Evolutionary conservation across 2,113 vertebrate genomes (phyloP).

Genomic region (Redunca redunca): DNA sequence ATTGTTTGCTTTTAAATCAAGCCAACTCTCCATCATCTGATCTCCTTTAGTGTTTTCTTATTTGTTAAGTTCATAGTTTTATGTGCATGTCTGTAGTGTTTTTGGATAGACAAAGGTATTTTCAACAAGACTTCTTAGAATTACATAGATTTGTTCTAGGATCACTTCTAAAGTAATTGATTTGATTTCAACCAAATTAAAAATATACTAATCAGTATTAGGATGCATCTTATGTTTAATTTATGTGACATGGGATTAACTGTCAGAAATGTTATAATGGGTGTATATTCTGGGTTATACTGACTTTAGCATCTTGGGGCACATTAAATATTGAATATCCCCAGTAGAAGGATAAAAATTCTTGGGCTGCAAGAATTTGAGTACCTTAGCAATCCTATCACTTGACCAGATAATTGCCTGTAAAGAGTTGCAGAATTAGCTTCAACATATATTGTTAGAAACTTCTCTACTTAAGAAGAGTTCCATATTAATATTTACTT

Average conservation of each 20-base stretch:
- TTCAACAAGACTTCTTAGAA: background rate
- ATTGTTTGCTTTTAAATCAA: background rate
- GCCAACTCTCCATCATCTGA: background rate
- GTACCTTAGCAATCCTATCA: background rate
- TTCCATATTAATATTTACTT: background rate
- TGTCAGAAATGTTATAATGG: background rate
- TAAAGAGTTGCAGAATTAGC: background rate
- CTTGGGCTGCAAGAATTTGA: background rate
- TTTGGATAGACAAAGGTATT: background rate
- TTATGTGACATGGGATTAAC: background rate
- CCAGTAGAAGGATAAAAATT: background rate
- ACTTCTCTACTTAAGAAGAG: background rate
- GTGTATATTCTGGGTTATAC: background rate
- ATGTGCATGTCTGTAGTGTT: background rate
- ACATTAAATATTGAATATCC: background rate
- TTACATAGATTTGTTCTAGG: background rate
- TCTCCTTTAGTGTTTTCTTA: background rate
- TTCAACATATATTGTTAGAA: background rate
- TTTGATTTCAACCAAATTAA: background rate
- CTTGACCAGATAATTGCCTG: background rate
- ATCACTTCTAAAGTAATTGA: background rate
- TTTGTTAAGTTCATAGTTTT: background rate
- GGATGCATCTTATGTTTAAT: background rate
- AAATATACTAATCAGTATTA: background rate
- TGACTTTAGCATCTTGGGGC: background rate